phyloP scores from a whole-genome alignment of 2,888 invertebrate genomes.

The Apodemia duryi region DNA sequence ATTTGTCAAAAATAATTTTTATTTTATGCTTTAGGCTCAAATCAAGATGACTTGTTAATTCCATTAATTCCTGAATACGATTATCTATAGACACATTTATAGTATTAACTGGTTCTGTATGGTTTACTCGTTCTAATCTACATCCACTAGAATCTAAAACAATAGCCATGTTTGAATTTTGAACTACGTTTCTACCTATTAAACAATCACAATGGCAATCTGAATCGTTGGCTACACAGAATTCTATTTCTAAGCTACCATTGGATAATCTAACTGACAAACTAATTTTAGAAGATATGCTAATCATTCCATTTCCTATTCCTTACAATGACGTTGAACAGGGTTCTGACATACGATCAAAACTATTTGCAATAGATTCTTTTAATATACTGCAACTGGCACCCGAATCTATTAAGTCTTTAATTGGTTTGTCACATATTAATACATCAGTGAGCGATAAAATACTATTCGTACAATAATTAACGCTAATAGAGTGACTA shows the following conservation, averaged over 20 bases:
- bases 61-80: not conserved
- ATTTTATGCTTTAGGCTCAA: slow-evolving; percentile 21
- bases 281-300: slow-evolving; percentile 17
- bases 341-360: slow-evolving; percentile 22
- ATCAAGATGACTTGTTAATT: slow-evolving; percentile 19
- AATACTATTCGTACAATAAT: slow-evolving; percentile 24
- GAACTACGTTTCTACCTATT: slow-evolving; percentile 24
- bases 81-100: not conserved
- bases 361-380: slow-evolving; percentile 25
- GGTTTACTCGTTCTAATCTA: slow-evolving; percentile 2
- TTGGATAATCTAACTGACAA: slow-evolving; percentile 18
- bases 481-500: not conserved
- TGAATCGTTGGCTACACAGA: slow-evolving; percentile 18
- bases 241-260: slow-evolving; percentile 17
- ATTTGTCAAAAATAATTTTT: slow-evolving; percentile 25
- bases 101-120: not conserved
- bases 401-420: slow-evolving; percentile 31
- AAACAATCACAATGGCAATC: slow-evolving; percentile 20
- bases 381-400: slow-evolving; percentile 31
- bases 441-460: slow-evolving; percentile 24
- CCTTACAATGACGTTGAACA: slow-evolving; percentile 10
- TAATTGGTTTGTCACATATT: slow-evolving; percentile 22
- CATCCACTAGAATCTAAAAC: slow-evolving; percentile 23
- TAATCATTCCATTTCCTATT: slow-evolving; percentile 18
- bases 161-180: slow-evolving; percentile 27